These are phyloP conservation scores for Heliconius sara DNA, from an alignment of 2,888 invertebrate species.

Conservation along the genomic window DNA sequence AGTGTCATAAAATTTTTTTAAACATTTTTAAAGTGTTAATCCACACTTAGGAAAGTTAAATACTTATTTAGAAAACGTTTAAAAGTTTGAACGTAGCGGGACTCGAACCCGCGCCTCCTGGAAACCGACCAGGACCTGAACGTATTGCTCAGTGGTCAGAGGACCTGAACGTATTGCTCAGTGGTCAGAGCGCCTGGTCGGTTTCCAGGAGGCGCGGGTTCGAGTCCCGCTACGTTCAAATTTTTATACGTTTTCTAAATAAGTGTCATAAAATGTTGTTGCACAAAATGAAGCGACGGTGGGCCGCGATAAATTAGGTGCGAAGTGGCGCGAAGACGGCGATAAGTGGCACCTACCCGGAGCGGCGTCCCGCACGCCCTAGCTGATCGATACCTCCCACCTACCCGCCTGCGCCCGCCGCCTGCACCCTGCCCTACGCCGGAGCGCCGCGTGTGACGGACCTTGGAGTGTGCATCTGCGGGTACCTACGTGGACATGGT, in stretches of 20 bases:
- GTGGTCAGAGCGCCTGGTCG: no score
- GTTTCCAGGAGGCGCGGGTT: no score
- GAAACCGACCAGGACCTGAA: no score
- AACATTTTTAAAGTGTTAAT: no score
- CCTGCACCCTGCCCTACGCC: conserved; percentile 32
- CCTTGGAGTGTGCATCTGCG: conserved; percentile 19
- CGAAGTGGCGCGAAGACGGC: conserved; percentile 80
- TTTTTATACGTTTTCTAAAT: no score
- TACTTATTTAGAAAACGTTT: no score
- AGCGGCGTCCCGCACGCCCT: conserved; percentile 54
- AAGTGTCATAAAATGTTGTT: conserved; percentile 42
- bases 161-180: no score
- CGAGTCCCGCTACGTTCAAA: no score
- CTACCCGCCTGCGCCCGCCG: conserved; percentile 31
- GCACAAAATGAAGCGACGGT: conserved; percentile 38
- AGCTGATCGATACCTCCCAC: conserved; percentile 57
- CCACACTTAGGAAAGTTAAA: no score
- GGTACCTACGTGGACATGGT: conserved; percentile 6
- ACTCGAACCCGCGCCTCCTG: no score
- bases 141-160: no score
- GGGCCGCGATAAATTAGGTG: conserved; percentile 77
- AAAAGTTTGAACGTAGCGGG: no score
- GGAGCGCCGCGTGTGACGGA: conserved; percentile 6
- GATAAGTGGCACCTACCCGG: conserved; percentile 70
- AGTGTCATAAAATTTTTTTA: conserved; percentile 41